These are phyloP conservation scores for Rotaria sp. DNA, from an alignment of 2,888 invertebrate species.

Conservation along the genomic window DNA sequence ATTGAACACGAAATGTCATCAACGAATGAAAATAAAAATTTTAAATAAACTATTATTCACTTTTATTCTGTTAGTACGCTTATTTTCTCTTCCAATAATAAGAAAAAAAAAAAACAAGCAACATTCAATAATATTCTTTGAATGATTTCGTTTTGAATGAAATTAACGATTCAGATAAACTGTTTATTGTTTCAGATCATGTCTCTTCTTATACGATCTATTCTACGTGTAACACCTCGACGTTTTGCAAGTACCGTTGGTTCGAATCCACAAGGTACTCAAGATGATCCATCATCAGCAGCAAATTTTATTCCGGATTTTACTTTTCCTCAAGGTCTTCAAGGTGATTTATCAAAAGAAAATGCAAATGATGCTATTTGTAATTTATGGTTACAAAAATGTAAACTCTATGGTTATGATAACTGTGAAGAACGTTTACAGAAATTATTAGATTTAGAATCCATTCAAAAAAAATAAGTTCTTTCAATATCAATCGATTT, in stretches of 20 bases:
- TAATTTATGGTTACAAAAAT: background rate
- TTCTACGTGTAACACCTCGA: background rate
- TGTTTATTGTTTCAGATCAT: background rate
- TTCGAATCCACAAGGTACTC: background rate
- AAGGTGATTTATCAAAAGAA: background rate
- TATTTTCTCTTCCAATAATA: background rate
- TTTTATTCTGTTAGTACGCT: background rate
- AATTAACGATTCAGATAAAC: background rate
- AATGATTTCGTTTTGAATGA: background rate
- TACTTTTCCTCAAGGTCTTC: background rate
- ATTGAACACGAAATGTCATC: background rate
- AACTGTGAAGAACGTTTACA: slow-evolving; percentile 8
- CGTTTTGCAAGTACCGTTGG: background rate
- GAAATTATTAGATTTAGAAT: background rate
- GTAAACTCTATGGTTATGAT: background rate
- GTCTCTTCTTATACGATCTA: background rate
- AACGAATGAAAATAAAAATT: background rate
- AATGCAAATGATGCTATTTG: background rate
- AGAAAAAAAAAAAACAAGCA: background rate
- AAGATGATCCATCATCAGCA: background rate
- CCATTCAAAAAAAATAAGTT: background rate
- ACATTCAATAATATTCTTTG: background rate
- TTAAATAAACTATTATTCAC: background rate
- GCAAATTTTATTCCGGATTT: background rate
- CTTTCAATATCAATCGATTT: no score